phyloP scores from a whole-genome alignment of 2,797 vertebrate genomes.

The Glossophaga mutica region DNA sequence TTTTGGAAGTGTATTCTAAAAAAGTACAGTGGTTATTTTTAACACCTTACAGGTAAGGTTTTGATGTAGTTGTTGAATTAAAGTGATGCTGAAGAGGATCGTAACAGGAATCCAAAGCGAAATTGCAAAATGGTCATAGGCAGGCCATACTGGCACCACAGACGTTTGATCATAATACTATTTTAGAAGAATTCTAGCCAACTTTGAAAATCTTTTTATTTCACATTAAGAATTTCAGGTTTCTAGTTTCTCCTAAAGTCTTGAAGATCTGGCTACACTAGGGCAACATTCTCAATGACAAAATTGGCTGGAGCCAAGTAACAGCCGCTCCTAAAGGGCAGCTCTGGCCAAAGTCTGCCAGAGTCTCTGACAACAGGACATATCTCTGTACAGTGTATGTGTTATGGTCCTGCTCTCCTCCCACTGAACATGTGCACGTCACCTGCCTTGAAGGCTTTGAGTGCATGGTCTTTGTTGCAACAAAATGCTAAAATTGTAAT shows the following conservation, averaged over 20 bases:
- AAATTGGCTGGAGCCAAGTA: not conserved
- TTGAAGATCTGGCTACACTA: not conserved
- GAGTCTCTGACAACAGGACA: not conserved
- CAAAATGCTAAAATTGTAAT: not conserved
- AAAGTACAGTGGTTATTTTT: conserved; percentile 34
- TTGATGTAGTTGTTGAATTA: not conserved
- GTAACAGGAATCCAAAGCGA: not conserved
- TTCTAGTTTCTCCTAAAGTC: not conserved
- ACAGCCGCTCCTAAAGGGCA: not conserved
- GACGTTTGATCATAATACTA: not conserved
- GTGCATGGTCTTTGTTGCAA: not conserved
- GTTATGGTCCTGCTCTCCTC: accelerated
- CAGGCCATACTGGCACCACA: not conserved
- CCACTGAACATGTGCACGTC: accelerated
- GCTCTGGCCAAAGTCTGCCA: not conserved
- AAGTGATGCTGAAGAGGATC: not conserved
- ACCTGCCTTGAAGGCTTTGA: not conserved
- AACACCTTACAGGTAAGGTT: not conserved
- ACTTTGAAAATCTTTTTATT: not conserved
- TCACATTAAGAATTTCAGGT: not conserved
- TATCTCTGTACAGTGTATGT: accelerated
- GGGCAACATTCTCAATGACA: not conserved
- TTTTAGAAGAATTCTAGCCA: not conserved
- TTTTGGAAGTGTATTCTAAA: not conserved
- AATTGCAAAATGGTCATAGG: not conserved